Evolutionary conservation across 2,113 vertebrate genomes (phyloP), one percentile per base, ranked within the genome.

Genomic region (Anoura caudifer): DNA sequence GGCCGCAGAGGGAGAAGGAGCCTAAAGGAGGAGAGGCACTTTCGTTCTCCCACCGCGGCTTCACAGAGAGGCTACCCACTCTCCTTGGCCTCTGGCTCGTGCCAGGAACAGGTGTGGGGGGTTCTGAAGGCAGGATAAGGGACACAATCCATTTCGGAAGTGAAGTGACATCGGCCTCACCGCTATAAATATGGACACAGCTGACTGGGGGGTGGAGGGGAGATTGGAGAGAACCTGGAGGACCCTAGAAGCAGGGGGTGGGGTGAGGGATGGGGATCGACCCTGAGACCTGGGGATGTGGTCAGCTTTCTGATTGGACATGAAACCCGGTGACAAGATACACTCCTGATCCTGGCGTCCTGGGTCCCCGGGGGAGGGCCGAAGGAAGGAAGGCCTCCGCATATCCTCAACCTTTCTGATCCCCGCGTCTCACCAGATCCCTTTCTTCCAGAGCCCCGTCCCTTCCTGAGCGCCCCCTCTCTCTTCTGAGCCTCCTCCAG

Each of bases 171-270:
- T 31, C 0, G 85, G 94, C 56, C 24, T 16, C 31, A 38, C 41
- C 63, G 65, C 94, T 97, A 72, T 96, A 96, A 97, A 97, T 97
- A 94, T 24, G 31, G 91, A n/a, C 88, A 79, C 96, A 97, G 97
- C 96, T 97, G 96, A 79, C 85, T 38, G 24, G 61, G 47, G 52
- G 26, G 38, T 17, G 52, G 56, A 43, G 59, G 47, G 33, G 45
- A n/a, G 54, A 28, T 52, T 4, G 3, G 33, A 26, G 65, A 70
- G 31, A 67, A 17, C 88, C 41, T 24, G 52, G 63, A 72, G 56
- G 72, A 45, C 67, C 67, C 22, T 13, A 41, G 75, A 38, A 31
- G 50, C 20, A 54, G 10, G 45, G 9, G 13, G 36, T 69, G 1
- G 65, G 33, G 7, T 10, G 9, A 19, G 1, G 43, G 36, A 6